phyloP scores from a whole-genome alignment of 2,113 vertebrate species.

The Bostrychus sinensis region DNA sequence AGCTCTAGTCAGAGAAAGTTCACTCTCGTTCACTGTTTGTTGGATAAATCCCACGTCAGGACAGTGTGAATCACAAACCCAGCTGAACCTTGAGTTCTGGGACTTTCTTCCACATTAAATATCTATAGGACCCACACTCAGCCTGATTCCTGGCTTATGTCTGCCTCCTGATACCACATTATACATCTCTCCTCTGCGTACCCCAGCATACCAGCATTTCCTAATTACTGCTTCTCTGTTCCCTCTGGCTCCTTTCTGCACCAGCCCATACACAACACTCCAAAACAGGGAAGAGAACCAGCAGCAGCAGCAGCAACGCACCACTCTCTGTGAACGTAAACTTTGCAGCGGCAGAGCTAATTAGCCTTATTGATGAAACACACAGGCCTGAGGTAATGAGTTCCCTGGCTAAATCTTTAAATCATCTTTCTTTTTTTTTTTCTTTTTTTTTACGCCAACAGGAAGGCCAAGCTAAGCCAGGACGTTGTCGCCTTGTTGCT shows the following conservation, averaged over 20 bases:
- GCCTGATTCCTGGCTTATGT: conserved; percentile 34
- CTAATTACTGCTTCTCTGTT: conserved; percentile 62
- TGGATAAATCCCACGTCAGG: conserved; percentile 23
- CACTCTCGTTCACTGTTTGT: no score
- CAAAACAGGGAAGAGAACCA: conserved; percentile 68
- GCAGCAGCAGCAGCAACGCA: conserved; percentile 58
- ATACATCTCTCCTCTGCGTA: conserved; percentile 47
- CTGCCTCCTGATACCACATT: conserved; percentile 64
- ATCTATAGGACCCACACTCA: conserved; percentile 14
- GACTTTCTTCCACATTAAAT: conserved; percentile 44
- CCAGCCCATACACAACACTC: conserved; percentile 54
- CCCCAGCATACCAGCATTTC: conserved; percentile 48
- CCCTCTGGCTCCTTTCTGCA: conserved; percentile 43
- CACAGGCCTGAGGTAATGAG: conserved; percentile 51
- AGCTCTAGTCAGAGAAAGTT: conserved; percentile 31
- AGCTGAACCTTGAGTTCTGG: conserved; percentile 51
- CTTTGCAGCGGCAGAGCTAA: conserved; percentile 48
- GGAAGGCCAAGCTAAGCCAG: conserved; percentile 30
- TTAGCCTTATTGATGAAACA: conserved; percentile 59
- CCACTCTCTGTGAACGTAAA: conserved; percentile 51
- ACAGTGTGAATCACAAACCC: conserved; percentile 43
- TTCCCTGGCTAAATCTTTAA: conserved; percentile 49
- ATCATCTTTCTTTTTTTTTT: no score
- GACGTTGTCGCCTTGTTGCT: conserved; percentile 36
- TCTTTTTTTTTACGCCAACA: conserved; percentile 16